Evolutionary conservation across 2,888 invertebrate genomes (phyloP), one percentile per base, ranked within the genome.

Genomic region (Azorinus chamasolen): DNA sequence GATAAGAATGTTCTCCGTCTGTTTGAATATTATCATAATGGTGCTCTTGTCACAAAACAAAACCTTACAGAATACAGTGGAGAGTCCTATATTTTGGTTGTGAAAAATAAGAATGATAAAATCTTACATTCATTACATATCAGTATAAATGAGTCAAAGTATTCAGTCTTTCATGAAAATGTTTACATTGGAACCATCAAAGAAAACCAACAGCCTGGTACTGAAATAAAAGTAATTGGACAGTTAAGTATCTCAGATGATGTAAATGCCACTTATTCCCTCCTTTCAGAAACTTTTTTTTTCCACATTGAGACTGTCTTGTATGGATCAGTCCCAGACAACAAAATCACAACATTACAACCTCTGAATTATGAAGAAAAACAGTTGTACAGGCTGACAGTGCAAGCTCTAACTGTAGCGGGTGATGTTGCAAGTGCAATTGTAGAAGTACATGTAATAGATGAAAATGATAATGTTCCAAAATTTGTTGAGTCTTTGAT

Each of bases 401-500:
- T 98, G 59, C 68, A 78, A 54, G 88, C 83, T 20, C 62, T 63
- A 54, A 65, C 74, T 48, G 55, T 46, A 25, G 58, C 70, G 37
- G 78, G 77, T 24, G 39, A 63, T 20, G 57, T 41, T 22, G 71
- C 77, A 58, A 46, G 57, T 32, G 63, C 83, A 18, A 45, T 63
- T 18, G 45, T 85, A 54, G 75, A 80, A 20, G 65, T 85, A 32
- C 64, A 81, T 75, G 57, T 85, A 32, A 97, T 98, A 90, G 98
- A 99, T 93, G 97, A 98, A 87, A 99, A 99, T 94, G 98, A 99
- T 95, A 98, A 98, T 95, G 97, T 98, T 59, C 99, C 99, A 8
- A 97, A 97, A 87, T 99, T 99, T 94, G 97, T 98, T 24, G 62
- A 83, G 24, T 66, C 69, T 18, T 54, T 63, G 2, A 98, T 98